These are phyloP conservation scores for Albula glossodonta DNA, from an alignment of 2,113 vertebrate genomes.

Conservation along the genomic window DNA sequence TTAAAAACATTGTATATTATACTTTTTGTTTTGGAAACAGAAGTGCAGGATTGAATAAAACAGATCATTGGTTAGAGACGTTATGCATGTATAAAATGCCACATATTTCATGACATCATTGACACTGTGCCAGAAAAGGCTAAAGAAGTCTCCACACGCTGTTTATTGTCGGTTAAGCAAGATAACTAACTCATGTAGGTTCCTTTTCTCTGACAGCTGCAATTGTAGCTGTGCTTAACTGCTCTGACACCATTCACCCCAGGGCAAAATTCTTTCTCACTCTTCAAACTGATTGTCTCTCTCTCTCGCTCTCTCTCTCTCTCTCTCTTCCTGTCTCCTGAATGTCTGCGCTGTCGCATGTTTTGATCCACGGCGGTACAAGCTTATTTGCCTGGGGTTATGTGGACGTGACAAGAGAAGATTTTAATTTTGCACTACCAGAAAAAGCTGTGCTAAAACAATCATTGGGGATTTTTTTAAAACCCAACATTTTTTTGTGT, in stretches of 20 bases:
- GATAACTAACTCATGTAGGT: slow-evolving; percentile 57
- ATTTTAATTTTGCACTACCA: too few species aligned
- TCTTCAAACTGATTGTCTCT: slow-evolving; percentile 8
- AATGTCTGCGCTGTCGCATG: background rate
- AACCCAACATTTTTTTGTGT: too few species aligned
- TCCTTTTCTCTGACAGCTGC: slow-evolving; percentile 51
- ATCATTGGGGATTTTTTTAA: too few species aligned
- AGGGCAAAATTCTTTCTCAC: slow-evolving; percentile 27
- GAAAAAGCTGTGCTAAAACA: too few species aligned
- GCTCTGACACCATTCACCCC: slow-evolving; percentile 12
- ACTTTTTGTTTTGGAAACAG: background rate
- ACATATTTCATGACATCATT: slow-evolving; percentile 1
- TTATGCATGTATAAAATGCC: background rate
- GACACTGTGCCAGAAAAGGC: slow-evolving; percentile 13
- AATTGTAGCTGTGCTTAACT: slow-evolving; percentile 9
- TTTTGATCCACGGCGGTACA: background rate
- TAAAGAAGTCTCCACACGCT: slow-evolving; percentile 46
- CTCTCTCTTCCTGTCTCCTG: background rate
- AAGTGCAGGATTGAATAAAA: background rate
- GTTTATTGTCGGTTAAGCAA: slow-evolving; percentile 50
- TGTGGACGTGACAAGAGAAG: too few species aligned
- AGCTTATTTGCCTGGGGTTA: too few species aligned
- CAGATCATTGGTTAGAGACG: background rate
- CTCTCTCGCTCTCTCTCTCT: background rate
- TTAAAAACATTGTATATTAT: too few species aligned